Base-by-base conservation (phyloP, 2,113 vertebrate species). In the Poeciliopsis retropinna region DNA sequence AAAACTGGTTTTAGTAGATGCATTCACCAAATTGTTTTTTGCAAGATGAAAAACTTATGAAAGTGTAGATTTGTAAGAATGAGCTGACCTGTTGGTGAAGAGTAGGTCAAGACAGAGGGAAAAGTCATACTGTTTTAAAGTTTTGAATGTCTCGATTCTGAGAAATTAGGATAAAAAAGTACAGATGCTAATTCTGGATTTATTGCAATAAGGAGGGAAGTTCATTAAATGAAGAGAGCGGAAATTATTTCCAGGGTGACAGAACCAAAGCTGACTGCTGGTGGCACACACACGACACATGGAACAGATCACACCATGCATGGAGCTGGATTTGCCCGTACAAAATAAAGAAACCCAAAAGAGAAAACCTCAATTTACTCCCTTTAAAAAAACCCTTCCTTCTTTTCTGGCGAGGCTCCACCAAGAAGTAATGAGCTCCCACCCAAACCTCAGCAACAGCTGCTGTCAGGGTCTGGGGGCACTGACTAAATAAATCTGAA, bases 321-420 rank as follows among this genome's bases (percentile, higher is more conserved):
- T 88, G 83, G 81, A 85, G 83, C 80, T 51, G 78, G 86, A 91
- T 89, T 86, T 85, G 78, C 88, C 86, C 73, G 54, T 91, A 91
- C 80, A 79, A 92, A 88, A 93, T 90, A 91, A 91, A 92, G 84
- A 77, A 87, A 91, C 87, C 89, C 85, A 89, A 92, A 91, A 89
- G 91, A 88, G 82, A 90, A 89, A 91, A 92, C 90, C 88, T 91
- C 89, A 88, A 88, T 88, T 92, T 87, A 89, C 91, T 91, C 87
- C 89, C 85, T 91, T 89, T 84, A 89, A 89, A 91, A 41, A 91
- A 83, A 61, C 81, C 77, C 77, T 79, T 89, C 87, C 86, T 75
- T 76, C 65, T 87, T 86, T 85, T 60, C 85, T 92, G 91, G 89
- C 83, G 64, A 74, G 69, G 61, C 83, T 90, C 90, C 87, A 76